These are phyloP conservation scores for Lophius piscatorius DNA, from an alignment of 2,113 vertebrate genomes.

Conservation along the genomic window DNA sequence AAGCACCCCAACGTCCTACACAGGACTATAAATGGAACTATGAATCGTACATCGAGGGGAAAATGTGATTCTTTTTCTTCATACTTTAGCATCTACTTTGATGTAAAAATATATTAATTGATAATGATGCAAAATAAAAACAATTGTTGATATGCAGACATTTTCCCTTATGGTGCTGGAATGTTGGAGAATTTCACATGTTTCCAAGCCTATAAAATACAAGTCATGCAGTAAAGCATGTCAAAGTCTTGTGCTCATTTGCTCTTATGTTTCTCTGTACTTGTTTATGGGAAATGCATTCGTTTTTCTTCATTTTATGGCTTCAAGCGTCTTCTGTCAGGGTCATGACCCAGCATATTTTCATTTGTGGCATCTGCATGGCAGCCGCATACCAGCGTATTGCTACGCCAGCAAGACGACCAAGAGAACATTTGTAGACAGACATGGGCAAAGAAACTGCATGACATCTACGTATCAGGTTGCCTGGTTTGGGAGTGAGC, in stretches of 20 bases:
- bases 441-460: conserved; percentile 25
- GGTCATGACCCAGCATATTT: conserved; percentile 41
- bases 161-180: conserved; percentile 25
- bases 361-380: conserved; percentile 48
- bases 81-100: conserved; percentile 1
- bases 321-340: conserved; percentile 16
- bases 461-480: conserved; percentile 8
- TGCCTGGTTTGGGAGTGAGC: conserved; percentile 12
- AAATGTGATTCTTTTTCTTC: conserved; percentile 15
- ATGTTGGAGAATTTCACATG: background rate
- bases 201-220: background rate
- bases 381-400: conserved; percentile 36
- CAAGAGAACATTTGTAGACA: conserved; percentile 22
- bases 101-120: background rate
- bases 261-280: background rate
- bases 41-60: background rate
- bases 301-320: conserved; percentile 13
- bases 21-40: conserved; percentile 22
- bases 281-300: conserved; percentile 13
- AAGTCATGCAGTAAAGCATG: background rate
- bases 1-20: conserved; percentile 8
- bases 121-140: conserved; percentile 31
- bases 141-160: conserved; percentile 12
- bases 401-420: conserved; percentile 17
- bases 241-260: background rate